Conservation (phyloP, 2,888 invertebrate species). For the Latrodectus elegans region DNA sequence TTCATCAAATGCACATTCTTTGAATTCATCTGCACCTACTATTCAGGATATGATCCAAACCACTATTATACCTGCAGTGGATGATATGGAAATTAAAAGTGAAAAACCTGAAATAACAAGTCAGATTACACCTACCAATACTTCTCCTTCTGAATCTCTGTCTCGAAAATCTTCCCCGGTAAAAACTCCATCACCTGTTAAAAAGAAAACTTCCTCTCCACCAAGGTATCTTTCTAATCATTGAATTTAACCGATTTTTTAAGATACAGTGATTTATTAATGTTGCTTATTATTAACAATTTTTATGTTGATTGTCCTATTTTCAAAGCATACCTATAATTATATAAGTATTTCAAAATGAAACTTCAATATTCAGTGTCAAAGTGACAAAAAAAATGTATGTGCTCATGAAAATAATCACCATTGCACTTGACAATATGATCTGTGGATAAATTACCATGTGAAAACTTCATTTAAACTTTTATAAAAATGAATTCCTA, state of each 20-base stretch:
- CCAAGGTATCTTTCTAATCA: conserved; percentile 43
- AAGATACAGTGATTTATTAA: neutral
- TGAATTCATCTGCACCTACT: conserved; percentile 70
- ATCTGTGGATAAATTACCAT: no score
- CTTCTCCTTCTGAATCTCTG: conserved; percentile 42
- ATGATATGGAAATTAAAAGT: conserved; percentile 65
- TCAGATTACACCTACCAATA: conserved; percentile 34
- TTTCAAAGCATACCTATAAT: neutral
- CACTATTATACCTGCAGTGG: conserved; percentile 70
- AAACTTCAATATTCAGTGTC: no score
- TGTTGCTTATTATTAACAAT: neutral
- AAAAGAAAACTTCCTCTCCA: conserved; percentile 64
- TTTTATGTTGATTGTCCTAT: no score
- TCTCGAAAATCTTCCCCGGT: conserved; percentile 56
- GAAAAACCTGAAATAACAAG: conserved; percentile 48
- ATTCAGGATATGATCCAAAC: conserved; percentile 71
- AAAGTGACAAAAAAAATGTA: no score
- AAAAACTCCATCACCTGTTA: conserved; percentile 59
- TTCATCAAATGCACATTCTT: conserved; percentile 59
- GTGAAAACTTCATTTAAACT: no score
- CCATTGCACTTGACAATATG: no score
- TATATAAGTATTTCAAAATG: neutral
- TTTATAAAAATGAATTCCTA: no score
- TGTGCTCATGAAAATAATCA: no score
- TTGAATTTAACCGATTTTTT: neutral